A percentile compares a stretch with the other conserved stretches of the same genome.
Evolutionary conservation across 2,797 vertebrate genomes (phyloP).

Genomic region (Phrynocephalus forsythii): DNA sequence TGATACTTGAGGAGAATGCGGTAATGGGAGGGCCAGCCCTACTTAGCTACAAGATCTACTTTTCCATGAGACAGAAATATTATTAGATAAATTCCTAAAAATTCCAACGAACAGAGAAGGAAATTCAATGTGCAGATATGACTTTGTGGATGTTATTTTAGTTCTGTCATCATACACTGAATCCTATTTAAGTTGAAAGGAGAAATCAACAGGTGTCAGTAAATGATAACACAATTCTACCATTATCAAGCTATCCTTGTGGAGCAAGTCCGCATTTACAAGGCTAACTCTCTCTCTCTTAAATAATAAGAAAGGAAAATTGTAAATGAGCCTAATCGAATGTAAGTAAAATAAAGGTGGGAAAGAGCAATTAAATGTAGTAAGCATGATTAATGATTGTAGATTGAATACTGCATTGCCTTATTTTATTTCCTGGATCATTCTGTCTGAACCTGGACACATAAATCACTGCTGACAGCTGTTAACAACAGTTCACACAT

Average conservation of each 20-base stretch:
- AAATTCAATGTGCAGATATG: conserved; percentile 62
- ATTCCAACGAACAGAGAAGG: conserved; percentile 56
- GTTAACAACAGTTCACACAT: conserved; percentile 79
- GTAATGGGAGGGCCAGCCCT: too few relatives aligned
- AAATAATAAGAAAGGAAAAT: conserved; percentile 35
- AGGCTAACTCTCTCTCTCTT: accelerated
- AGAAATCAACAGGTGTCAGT: not conserved
- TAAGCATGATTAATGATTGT: conserved; percentile 72
- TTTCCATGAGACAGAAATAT: conserved; percentile 58
- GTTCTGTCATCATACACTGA: conserved; percentile 62
- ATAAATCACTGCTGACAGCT: conserved; percentile 78
- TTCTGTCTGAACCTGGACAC: conserved; percentile 69
- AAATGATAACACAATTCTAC: conserved; percentile 22
- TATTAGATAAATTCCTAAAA: conserved; percentile 57
- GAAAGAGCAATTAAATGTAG: conserved; percentile 58
- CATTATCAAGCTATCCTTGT: conserved; percentile 23
- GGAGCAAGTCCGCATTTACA: conserved; percentile 23
- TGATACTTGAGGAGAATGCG: too few relatives aligned
- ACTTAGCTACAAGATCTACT: too few relatives aligned
- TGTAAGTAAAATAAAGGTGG: conserved; percentile 64
- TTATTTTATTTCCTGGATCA: conserved; percentile 74
- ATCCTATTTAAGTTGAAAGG: conserved; percentile 58
- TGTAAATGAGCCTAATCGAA: conserved; percentile 46
- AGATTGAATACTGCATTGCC: conserved; percentile 76
- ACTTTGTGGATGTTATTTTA: conserved; percentile 69